A percentile compares a stretch with the other conserved stretches of the same genome.
Evolutionary conservation across 64 coral and sea anemone species (phyloP).

Genomic region (Platygyra sinensis): DNA sequence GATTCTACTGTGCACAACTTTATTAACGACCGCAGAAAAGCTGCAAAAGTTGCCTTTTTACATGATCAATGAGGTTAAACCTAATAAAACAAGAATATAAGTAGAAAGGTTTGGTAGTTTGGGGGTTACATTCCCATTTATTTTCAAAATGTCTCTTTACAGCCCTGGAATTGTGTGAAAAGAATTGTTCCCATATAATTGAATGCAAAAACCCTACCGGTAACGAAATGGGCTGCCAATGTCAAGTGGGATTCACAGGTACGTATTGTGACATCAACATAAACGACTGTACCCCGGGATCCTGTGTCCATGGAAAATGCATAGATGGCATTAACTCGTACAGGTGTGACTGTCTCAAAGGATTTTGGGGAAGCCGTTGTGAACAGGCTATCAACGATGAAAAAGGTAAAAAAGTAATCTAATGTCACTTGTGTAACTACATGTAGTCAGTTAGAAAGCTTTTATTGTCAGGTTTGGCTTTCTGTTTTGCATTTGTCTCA

Average conservation of each 20-base stretch:
- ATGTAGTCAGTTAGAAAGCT: no score
- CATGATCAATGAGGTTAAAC: no score
- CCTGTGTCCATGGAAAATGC: background rate
- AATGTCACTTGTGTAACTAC: background rate
- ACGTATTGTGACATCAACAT: background rate
- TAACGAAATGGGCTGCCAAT: background rate
- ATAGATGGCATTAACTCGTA: background rate
- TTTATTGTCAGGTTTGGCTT: no score
- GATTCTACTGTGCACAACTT: no score
- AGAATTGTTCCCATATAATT: conserved; percentile 2
- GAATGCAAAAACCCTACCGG: background rate
- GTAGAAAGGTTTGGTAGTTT: no score
- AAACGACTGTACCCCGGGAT: background rate
- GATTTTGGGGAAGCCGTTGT: background rate
- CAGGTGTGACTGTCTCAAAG: background rate
- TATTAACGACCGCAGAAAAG: no score
- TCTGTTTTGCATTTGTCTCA: no score
- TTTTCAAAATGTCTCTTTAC: background rate
- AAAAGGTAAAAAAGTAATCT: background rate
- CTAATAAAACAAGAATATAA: no score
- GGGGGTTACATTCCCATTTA: no score
- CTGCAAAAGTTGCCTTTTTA: no score
- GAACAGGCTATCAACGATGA: background rate
- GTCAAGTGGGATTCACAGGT: background rate
- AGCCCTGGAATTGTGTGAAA: background rate